Evolutionary conservation across 2,797 vertebrate genomes (phyloP).

Genomic region (Thunnus albacares): DNA sequence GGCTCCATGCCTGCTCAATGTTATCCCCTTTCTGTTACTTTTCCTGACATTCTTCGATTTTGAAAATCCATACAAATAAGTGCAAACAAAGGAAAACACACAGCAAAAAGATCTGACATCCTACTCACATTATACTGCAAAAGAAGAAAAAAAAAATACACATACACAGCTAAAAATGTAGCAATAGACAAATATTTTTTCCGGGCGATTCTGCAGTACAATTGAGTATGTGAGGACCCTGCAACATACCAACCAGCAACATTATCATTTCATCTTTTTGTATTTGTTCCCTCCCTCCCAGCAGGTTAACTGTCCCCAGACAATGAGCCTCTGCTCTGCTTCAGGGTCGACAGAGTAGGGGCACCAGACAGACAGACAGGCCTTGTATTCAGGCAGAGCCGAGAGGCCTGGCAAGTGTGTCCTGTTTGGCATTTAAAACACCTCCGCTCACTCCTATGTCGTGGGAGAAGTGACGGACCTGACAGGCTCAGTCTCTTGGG

Average conservation of each 20-base stretch:
- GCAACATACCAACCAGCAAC: conserved; percentile 50
- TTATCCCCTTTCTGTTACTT: conserved; percentile 47
- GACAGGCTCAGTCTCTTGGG: conserved; percentile 84
- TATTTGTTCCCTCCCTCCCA: conserved; percentile 66
- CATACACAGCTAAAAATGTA: conserved; percentile 38
- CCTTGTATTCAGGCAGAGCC: conserved; percentile 80
- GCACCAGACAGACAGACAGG: conserved; percentile 76
- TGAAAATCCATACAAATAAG: conserved; percentile 57
- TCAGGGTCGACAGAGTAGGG: conserved; percentile 76
- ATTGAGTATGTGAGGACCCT: conserved; percentile 36
- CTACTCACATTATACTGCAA: conserved; percentile 18
- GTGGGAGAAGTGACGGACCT: conserved; percentile 84
- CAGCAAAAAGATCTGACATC: conserved; percentile 38
- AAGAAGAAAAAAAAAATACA: conserved; percentile 1
- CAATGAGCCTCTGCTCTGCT: conserved; percentile 78
- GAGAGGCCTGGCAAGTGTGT: conserved; percentile 80
- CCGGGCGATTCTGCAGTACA: conserved; percentile 52
- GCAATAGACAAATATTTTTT: conserved; percentile 37
- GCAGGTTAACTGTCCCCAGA: conserved; percentile 76
- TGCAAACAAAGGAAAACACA: conserved; percentile 42
- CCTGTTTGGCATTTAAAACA: conserved; percentile 87
- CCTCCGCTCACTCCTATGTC: conserved; percentile 80
- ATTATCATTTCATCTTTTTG: conserved; percentile 57
- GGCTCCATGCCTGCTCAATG: conserved; percentile 45
- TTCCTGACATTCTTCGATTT: conserved; percentile 43